Evolutionary conservation across 2,888 invertebrate species (phyloP), one percentile per base, ranked within the genome.

Genomic region (Pandemis cinnamomeana): DNA sequence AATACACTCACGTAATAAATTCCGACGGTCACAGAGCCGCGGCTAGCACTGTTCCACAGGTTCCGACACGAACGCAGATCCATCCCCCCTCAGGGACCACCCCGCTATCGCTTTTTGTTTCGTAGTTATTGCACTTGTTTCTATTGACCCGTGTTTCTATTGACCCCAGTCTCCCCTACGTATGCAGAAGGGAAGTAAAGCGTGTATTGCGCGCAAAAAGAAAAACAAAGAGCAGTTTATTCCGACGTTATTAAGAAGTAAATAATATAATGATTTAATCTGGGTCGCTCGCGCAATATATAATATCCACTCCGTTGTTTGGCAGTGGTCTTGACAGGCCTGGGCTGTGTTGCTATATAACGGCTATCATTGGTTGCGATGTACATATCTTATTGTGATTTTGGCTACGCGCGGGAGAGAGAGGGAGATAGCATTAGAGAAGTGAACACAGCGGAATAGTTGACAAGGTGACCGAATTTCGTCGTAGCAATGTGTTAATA

Each of bases 231-330:
- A 76, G 75, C 72, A 78, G 78, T 82, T 83, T 81, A 80, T 80
- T 82, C 77, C 78, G 79, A 80, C 81, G 83, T 83, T 84, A 86
- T 82, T 83, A 84, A 79, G 80, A 81, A 84, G 82, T 84, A 85
- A 84, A 83, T 85, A 84, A 85, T 84, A 80, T 83, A 83, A 83
- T 81, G 78, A 74, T 83, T 82, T 82, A 80, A 81, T 83, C 75
- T 79, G 76, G 81, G 82, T 79, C 81, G 80, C 77, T 71, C 75
- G 80, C 80, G 81, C 70, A 71, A 71, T 74, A 71, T 74, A 82
- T 84, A 85, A 85, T 83, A 83, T 83, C 81, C 83, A 60, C 66
- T 60, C 53, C 60, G 73, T 71, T 74, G 70, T 86, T 84, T 82
- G 83, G 83, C 83, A 80, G 77, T 81, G 81, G 78, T 82, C 80